Base-by-base conservation (phyloP, 2,888 invertebrate genomes). In the Taenaris catops region DNA sequence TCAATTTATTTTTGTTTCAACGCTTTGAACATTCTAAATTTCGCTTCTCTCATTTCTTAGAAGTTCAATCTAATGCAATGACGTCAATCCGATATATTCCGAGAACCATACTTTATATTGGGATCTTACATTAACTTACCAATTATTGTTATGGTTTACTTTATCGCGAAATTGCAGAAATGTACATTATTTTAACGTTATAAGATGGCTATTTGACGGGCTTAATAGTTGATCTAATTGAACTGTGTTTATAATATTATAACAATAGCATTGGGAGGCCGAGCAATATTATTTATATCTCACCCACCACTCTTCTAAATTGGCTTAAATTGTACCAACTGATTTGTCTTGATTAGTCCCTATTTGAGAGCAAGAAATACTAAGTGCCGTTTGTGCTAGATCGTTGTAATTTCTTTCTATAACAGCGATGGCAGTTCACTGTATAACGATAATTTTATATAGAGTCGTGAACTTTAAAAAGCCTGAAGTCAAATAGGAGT, bases 271-370 rank as follows among this genome's bases (percentile, higher is more conserved):
- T 55, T 52, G 46, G 51, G 62, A 58, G 56, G 54, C 56, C 51
- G 51, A 11, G 18, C 29, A 26, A 25, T 39, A 33, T 28, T 66
- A 68, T 58, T 52, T 51, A 60, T 63, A 63, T 63, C 60, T 59
- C 65, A 57, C 61, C 62, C 62, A 66, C 65, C 53, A 63, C 56
- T 56, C 53, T 56, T 54, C 52, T 53, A 65, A 78, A 75, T 78
- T 79, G 73, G 60, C 56, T 68, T 58, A 71, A 75, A 67, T 74
- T 64, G 67, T 56, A 49, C 57, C 67, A 72, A 74, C 66, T 56
- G 65, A 64, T 69, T 72, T 68, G 58, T 71, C 68, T 73, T 68
- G 59, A 74, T 75, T 74, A 64, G 57, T 58, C 53, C 59, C 61
- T 68, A 70, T 73, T 73, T 49, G 50, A 47, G 45, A 41, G 33